phyloP scores from a whole-genome alignment of 2,888 invertebrate species.

The Carcina quercana region DNA sequence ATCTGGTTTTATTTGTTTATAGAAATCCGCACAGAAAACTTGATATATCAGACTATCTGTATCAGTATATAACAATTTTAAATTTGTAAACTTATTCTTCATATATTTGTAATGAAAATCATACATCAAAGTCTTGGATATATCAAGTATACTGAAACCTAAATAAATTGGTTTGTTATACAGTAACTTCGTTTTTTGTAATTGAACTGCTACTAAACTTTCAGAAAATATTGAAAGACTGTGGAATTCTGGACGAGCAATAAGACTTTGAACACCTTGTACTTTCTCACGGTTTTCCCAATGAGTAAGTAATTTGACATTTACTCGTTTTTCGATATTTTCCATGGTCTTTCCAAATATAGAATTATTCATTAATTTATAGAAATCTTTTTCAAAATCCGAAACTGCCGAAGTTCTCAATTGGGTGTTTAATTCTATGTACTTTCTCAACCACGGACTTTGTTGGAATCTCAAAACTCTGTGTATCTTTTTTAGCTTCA shows the following conservation, averaged over 20 bases:
- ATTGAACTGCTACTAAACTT: constrained; percentile 15
- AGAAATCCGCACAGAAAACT: constrained; percentile 18
- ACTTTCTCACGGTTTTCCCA: constrained; percentile 26
- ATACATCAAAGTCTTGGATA: constrained; percentile 20
- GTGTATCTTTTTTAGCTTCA: constrained; percentile 17
- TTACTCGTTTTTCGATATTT: constrained; percentile 28
- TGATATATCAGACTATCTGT: constrained; percentile 24
- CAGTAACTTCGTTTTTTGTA: constrained; percentile 4
- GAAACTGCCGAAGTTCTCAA: constrained; percentile 24
- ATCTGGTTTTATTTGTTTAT: constrained; percentile 21
- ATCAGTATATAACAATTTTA: constrained; percentile 19
- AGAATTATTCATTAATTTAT: constrained; percentile 42
- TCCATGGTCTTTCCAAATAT: constrained; percentile 41
- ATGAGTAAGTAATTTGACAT: constrained; percentile 29
- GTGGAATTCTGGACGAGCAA: constrained; percentile 29
- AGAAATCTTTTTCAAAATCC: constrained; percentile 40
- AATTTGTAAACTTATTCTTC: constrained; percentile 12
- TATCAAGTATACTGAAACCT: too few relatives aligned
- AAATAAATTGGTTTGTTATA: too few relatives aligned
- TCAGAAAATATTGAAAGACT: constrained; percentile 27
- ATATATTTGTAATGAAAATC: constrained; percentile 19
- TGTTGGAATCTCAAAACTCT: constrained; percentile 30
- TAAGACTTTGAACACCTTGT: constrained; percentile 21
- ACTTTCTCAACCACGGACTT: constrained; percentile 32
- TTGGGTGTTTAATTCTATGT: constrained; percentile 40